Evolutionary conservation across 1,140 invertebrate genomes (phyloP).

Genomic region (Phocides pigmalion): DNA sequence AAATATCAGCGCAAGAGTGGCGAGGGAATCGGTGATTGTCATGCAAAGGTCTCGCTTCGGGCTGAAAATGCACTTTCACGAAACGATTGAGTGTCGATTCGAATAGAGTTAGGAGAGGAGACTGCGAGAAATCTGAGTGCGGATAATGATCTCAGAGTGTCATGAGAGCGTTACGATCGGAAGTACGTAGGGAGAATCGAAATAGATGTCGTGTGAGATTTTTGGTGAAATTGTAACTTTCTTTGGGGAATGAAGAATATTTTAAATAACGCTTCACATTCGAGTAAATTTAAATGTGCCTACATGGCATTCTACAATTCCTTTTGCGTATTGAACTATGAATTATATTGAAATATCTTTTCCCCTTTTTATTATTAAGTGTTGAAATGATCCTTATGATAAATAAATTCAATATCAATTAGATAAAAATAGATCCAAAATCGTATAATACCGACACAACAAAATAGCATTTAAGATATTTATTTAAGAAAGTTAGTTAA

Average conservation of each 20-base stretch:
- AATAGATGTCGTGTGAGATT: slow-evolving; percentile 12
- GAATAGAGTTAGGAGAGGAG: slow-evolving; percentile 61
- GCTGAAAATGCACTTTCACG: slow-evolving; percentile 79
- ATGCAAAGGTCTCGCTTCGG: slow-evolving; percentile 72
- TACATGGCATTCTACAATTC: no score
- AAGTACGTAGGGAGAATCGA: slow-evolving; percentile 19
- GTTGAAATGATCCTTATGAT: no score
- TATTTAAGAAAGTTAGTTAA: no score
- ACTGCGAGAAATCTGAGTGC: slow-evolving; percentile 52
- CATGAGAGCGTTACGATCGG: slow-evolving; percentile 22
- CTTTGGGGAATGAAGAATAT: background rate
- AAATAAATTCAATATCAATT: no score
- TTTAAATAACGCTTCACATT: background rate
- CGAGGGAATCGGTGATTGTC: slow-evolving; percentile 68
- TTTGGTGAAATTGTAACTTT: background rate
- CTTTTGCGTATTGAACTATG: no score
- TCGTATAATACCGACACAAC: no score
- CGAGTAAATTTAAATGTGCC: no score
- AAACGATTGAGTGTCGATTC: slow-evolving; percentile 74
- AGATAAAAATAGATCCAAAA: no score
- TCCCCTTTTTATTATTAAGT: no score
- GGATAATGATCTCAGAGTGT: slow-evolving; percentile 58
- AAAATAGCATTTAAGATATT: no score
- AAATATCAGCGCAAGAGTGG: slow-evolving; percentile 40
- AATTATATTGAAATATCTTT: no score